Conservation (phyloP, 2,888 invertebrate species). For the Taenaris catops region DNA sequence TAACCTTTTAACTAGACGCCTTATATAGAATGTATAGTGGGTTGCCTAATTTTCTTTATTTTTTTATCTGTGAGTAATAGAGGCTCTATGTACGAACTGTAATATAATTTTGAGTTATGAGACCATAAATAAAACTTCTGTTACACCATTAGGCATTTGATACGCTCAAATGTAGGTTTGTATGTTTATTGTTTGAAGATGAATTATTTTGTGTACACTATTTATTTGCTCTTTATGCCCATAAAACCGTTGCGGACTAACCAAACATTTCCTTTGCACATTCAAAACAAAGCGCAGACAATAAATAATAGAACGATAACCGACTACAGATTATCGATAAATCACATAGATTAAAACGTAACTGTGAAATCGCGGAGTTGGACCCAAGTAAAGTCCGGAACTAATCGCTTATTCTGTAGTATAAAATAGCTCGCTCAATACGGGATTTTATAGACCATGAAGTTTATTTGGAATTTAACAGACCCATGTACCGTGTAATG, state of each 20-base stretch:
- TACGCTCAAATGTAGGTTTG: slow-evolving; percentile 1
- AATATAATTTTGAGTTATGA: slow-evolving; percentile 1
- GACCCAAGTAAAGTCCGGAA: slow-evolving; percentile 45
- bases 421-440: slow-evolving; percentile 36
- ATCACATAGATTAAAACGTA: slow-evolving; percentile 48
- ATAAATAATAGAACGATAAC: slow-evolving; percentile 24
- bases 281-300: slow-evolving; percentile 33
- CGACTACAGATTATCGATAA: slow-evolving; percentile 45
- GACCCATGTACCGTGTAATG: slow-evolving; percentile 1
- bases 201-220: slow-evolving; percentile 9
- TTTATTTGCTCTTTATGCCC: slow-evolving; percentile 28
- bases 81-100: too few relatives aligned
- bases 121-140: not conserved
- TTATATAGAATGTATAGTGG: slow-evolving; percentile 6
- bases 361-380: slow-evolving; percentile 48
- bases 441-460: slow-evolving; percentile 35
- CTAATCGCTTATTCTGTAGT: slow-evolving; percentile 44
- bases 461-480: slow-evolving; percentile 13
- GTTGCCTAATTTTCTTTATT: slow-evolving; percentile 8
- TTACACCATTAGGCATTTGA: slow-evolving; percentile 1
- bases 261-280: slow-evolving; percentile 39
- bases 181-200: slow-evolving; percentile 11
- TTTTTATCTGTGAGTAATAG: not conserved
- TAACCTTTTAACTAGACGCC: slow-evolving; percentile 6
- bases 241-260: slow-evolving; percentile 37